Evolutionary conservation across 2,888 invertebrate genomes (phyloP).

Genomic region (Clepsis dumicolana): DNA sequence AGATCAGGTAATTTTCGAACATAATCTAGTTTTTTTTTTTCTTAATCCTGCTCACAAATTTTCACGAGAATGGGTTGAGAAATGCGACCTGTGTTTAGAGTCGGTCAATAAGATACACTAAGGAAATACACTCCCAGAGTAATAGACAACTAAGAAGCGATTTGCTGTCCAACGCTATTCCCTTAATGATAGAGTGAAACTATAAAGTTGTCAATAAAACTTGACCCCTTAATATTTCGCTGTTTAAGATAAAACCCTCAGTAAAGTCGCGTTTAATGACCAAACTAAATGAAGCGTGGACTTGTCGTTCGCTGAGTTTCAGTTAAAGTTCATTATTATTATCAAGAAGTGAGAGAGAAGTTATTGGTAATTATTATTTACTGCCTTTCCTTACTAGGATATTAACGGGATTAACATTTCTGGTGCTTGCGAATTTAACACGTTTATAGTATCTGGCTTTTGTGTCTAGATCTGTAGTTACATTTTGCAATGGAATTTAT

Average conservation of each 20-base stretch:
- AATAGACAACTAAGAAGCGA: not conserved
- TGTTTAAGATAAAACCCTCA: conserved; percentile 30
- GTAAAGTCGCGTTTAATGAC: conserved; percentile 31
- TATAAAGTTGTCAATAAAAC: conserved; percentile 28
- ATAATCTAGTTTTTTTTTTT: no score
- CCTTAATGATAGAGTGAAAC: not conserved
- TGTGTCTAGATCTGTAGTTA: no score
- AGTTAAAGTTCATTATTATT: conserved; percentile 18
- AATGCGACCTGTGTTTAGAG: no score
- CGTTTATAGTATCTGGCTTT: no score
- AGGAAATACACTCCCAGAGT: not conserved
- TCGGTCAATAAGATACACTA: not conserved
- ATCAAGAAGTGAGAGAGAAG: conserved; percentile 15
- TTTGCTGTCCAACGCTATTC: not conserved
- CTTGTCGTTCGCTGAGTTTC: conserved; percentile 8
- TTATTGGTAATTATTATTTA: not conserved
- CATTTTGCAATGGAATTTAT: no score
- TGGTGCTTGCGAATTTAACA: no score
- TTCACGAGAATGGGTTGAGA: no score
- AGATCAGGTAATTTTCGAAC: no score
- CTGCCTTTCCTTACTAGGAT: no score
- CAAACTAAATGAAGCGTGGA: conserved; percentile 37
- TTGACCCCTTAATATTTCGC: conserved; percentile 22
- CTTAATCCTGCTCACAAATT: no score
- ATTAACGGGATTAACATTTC: no score